A percentile compares a stretch with the other conserved stretches of the same genome.
Evolutionary conservation across 2,113 vertebrate species (phyloP).

Genomic region (Neolamprologus sp.): DNA sequence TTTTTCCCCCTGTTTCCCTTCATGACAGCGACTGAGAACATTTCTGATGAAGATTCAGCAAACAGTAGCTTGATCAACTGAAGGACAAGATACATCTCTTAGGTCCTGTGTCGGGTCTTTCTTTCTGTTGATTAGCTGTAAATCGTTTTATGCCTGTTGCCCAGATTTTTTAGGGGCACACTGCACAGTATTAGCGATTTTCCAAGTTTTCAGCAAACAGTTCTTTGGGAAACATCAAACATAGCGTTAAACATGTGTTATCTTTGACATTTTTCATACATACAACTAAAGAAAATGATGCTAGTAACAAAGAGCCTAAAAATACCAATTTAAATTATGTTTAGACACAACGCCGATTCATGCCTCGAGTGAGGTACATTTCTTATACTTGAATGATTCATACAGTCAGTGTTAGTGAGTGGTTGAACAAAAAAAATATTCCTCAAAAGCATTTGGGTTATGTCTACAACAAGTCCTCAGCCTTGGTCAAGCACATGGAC

Average conservation of each 20-base stretch:
- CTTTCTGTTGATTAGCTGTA: neutral
- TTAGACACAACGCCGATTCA: neutral
- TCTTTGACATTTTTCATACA: neutral
- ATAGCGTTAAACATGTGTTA: accelerated
- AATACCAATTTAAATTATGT: neutral
- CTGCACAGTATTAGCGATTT: accelerated
- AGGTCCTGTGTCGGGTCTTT: neutral
- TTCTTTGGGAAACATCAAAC: neutral
- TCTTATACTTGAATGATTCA: neutral
- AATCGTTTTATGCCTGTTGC: neutral
- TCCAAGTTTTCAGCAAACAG: neutral
- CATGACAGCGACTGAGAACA: neutral
- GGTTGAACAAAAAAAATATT: neutral
- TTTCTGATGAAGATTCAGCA: neutral
- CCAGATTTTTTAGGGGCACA: neutral
- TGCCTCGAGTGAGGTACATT: neutral
- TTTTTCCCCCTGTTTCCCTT: accelerated
- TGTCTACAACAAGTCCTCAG: neutral
- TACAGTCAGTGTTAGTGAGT: neutral
- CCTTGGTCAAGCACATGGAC: neutral
- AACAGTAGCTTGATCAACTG: neutral
- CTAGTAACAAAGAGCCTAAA: neutral
- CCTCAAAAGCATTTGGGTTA: neutral
- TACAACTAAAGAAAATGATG: neutral
- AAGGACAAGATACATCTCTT: neutral